Percentiles rank a stretch among this genome's conserved stretches.
These are phyloP conservation scores for Dolomedes plantarius DNA, from an alignment of 2,888 invertebrate species.

Conservation along the genomic window DNA sequence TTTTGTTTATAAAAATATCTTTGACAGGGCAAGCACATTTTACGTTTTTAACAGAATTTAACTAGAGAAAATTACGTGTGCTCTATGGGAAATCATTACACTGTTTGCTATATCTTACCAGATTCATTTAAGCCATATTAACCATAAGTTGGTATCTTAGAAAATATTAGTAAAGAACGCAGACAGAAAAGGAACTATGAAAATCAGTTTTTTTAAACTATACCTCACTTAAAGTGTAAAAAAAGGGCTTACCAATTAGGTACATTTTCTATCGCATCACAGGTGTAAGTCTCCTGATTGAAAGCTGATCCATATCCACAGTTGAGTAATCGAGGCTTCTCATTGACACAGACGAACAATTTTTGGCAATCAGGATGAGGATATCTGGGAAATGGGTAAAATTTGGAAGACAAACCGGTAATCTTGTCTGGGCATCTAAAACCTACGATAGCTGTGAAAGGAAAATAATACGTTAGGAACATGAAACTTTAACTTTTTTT, in stretches of 20 bases:
- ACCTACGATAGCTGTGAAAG: constrained; percentile 85
- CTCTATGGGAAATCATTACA: too few species aligned
- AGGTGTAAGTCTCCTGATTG: constrained; percentile 62
- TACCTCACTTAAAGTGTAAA: too few species aligned
- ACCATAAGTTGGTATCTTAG: too few species aligned
- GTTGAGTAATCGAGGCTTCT: constrained; percentile 89
- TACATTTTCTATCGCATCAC: constrained; percentile 64
- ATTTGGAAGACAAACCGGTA: constrained; percentile 86
- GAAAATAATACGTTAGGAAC: not conserved
- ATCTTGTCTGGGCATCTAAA: constrained; percentile 94
- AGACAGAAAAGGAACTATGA: too few species aligned
- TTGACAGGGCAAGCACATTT: too few species aligned
- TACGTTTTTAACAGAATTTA: too few species aligned
- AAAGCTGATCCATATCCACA: constrained; percentile 84
- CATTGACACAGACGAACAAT: constrained; percentile 93
- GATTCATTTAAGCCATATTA: too few species aligned
- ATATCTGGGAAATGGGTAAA: constrained; percentile 95
- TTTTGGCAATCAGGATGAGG: constrained; percentile 90
- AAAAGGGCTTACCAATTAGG: constrained; percentile 63
- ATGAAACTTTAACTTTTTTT: not conserved
- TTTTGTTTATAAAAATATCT: too few species aligned
- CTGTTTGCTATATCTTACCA: too few species aligned
- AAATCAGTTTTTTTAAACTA: too few species aligned
- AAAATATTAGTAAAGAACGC: too few species aligned
- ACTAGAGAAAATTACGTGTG: too few species aligned